Evolutionary conservation across 1,140 invertebrate species (phyloP), one percentile per base, ranked within the genome.

Genomic region (Cryptotermes secundus): DNA sequence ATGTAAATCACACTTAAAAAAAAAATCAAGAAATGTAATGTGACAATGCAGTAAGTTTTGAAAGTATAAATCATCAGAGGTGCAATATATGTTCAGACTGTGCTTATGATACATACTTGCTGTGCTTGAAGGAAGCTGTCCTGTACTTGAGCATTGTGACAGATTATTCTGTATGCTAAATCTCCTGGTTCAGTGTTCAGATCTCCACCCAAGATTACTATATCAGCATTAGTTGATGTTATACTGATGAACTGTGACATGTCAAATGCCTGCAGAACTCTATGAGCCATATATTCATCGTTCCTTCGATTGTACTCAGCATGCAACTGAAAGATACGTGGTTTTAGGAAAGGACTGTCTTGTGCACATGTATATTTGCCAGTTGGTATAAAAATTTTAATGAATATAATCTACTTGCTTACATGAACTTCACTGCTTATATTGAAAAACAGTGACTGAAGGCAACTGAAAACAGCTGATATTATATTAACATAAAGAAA

Each of bases 221-320:
- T 89, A 91, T 98, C 96, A 80, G 95, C 95, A 86, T 92, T 90
- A 16, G 92, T 91, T 80, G 94, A 94, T 0, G 97, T 99, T 85
- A 96, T 91, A 86, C 94, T 94, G 59, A 99, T 95, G 89, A 99
- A 97, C 91, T 99, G 97, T 84, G 96, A 96, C 83, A 97, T 96
- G 88, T 99, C 97, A 90, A 97, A 98, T 26, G 97, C 96, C 92
- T 99, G 98, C 36, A 97, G 91, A 9, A 98, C 92, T 87, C 98
- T 91, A 89, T 99, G 98, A 72, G 96, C 95, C 86, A 94, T 90
- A 89, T 99, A 99, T 87, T 98, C 96, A 89, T 99, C 97, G 88
- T 94, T 93, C 86, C 93, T 92, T 53, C 92, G 91, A 89, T 96
- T 93, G 88, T 99, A 99, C 90, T 99, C 97, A n/a, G 98, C 98